Base-by-base conservation (phyloP, 2,797 vertebrate species). In the Rhabdomys pumilio region DNA sequence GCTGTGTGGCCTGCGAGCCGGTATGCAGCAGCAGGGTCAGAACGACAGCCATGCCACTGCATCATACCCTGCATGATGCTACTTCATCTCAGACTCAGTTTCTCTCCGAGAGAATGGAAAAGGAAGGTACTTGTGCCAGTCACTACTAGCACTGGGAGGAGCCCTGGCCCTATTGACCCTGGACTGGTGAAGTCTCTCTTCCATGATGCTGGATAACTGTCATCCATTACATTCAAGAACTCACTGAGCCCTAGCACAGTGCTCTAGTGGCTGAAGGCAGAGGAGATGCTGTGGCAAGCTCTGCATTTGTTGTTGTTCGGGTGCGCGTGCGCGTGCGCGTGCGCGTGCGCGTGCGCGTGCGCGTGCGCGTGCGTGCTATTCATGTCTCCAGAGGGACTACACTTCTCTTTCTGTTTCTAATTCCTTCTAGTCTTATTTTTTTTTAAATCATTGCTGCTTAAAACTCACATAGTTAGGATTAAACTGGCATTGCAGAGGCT, bases 321-420 rank as follows among this genome's bases (percentile, higher is more conserved):
- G 55, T 55, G 14, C n/a, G n/a, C n/a, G n/a, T n/a, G n/a, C n/a
- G n/a, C n/a, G n/a, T n/a, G n/a, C n/a, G n/a, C n/a, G n/a, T n/a
- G n/a, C n/a, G n/a, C n/a, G n/a, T n/a, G n/a, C n/a, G 38, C 38
- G 38, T 38, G 38, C 38, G 38, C 38, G 38, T 38, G 38, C 38
- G 38, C 38, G 38, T 38, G 38, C 38, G 44, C 6, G 17, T 2
- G 8, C 6, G 9, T 10, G 17, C 57, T 38, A 26, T 31, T 55
- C 10, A 75, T 29, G 24, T 69, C 94, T 86, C 44, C 55, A 69
- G n/a, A 89, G 72, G 38, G 44, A 26, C 92, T 86, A 84, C 29
- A 34, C 57, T 95, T 79, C 94, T 53, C 86, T 91, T 91, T 76
- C 84, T 67, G 80, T 92, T 89, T 93, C 73, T 88, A 91, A 94